Percentiles rank a stretch among this genome's conserved stretches.
Evolutionary conservation across 2,113 vertebrate genomes (phyloP).

Genomic region (Periophthalmodon schlosseri): DNA sequence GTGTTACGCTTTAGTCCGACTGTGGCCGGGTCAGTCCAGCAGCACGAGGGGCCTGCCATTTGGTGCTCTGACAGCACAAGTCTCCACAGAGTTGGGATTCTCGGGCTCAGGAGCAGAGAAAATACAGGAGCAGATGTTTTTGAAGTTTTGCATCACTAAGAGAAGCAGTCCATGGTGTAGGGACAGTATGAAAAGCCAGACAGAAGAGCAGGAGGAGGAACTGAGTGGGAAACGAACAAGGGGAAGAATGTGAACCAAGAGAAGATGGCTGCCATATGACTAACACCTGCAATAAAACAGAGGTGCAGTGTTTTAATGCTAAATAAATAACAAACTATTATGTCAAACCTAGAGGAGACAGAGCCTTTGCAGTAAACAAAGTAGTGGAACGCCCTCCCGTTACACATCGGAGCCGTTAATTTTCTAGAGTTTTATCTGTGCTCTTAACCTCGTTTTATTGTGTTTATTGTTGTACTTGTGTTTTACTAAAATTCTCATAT

Average conservation of each 20-base stretch:
- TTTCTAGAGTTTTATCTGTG: too few relatives aligned
- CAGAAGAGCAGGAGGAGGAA: constrained; percentile 9
- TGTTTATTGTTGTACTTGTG: too few relatives aligned
- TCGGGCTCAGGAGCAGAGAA: constrained; percentile 44
- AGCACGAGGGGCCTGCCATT: constrained; percentile 32
- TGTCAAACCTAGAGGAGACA: not conserved
- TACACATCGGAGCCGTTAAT: too few relatives aligned
- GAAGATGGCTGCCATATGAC: constrained; percentile 22
- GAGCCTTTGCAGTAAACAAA: too few relatives aligned
- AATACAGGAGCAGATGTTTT: constrained; percentile 33
- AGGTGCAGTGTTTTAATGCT: not conserved
- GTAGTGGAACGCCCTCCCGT: too few relatives aligned
- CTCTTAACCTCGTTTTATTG: too few relatives aligned
- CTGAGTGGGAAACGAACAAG: not conserved
- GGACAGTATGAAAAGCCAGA: constrained; percentile 4
- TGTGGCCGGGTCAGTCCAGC: constrained; percentile 30
- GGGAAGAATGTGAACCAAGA: constrained; percentile 5
- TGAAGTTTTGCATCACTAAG: constrained; percentile 24
- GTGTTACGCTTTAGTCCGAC: constrained; percentile 3
- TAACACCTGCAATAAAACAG: constrained; percentile 49
- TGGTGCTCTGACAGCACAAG: constrained; percentile 38
- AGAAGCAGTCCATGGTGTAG: constrained; percentile 20
- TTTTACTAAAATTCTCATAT: too few relatives aligned
- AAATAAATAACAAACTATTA: not conserved
- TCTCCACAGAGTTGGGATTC: constrained; percentile 28